Conservation (phyloP, 2,797 vertebrate genomes). For the Rhinoraja longicauda region DNA sequence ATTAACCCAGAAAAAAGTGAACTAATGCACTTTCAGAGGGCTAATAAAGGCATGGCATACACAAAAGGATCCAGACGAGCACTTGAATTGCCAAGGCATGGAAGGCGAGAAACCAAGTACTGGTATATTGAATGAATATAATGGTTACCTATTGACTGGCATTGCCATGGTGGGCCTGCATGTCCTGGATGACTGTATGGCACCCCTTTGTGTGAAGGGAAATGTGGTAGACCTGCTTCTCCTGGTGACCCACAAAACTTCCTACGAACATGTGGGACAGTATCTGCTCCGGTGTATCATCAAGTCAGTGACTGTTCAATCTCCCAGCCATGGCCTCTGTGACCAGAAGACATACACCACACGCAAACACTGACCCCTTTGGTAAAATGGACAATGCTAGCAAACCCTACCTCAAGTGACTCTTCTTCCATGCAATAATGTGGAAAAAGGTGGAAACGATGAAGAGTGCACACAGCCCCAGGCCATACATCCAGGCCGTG, state of each 20-base stretch:
- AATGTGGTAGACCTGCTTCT: background rate
- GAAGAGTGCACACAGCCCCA: slow-evolving; percentile 89
- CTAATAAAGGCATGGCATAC: too few relatives aligned
- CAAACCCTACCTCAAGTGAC: slow-evolving; percentile 77
- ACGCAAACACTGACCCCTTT: background rate
- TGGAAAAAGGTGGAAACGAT: slow-evolving; percentile 92
- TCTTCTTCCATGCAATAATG: slow-evolving; percentile 92
- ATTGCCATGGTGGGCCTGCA: too few relatives aligned
- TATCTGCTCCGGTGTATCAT: background rate
- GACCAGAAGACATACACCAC: background rate
- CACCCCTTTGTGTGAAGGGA: background rate
- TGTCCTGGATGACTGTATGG: too few relatives aligned
- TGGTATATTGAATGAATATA: too few relatives aligned
- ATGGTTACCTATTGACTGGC: too few relatives aligned
- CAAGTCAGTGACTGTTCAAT: background rate
- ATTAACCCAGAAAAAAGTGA: too few relatives aligned
- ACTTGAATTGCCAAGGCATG: too few relatives aligned
- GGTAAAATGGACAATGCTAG: background rate
- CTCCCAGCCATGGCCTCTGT: background rate
- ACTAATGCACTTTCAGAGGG: too few relatives aligned
- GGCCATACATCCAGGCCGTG: slow-evolving; percentile 89
- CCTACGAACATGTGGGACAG: background rate
- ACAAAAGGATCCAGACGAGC: too few relatives aligned
- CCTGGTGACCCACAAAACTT: background rate
- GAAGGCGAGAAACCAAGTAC: too few relatives aligned